Base-by-base conservation (phyloP, 2,797 vertebrate species). In the Poeciliopsis presidionis region DNA sequence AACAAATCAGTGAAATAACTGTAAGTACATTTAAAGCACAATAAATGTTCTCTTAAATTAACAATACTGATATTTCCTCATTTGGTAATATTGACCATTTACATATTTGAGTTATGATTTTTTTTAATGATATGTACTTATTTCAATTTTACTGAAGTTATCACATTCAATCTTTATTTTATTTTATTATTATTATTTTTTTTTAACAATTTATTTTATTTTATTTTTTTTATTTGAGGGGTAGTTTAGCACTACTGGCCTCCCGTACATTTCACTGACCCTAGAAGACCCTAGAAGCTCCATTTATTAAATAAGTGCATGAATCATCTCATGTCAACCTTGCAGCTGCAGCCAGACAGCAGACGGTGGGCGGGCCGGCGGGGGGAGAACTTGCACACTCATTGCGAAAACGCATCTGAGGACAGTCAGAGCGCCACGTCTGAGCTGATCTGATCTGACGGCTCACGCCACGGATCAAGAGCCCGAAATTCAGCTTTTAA, bases 301-400 rank as follows among this genome's bases (percentile, higher is more conserved):
- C 57, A 28, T 36, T 39, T 20, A 73, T 75, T 75, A 63, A 75
- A 53, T 77, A 82, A 80, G 28, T 72, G 55, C 46, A 36, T 82
- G 43, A 86, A 77, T 77, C 77, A 67, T 72, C 22, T 86, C 39
- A 9, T 25, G 43, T 84, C 77, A 45, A 33, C 61, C 63, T 36
- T 75, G 41, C 51, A 63, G 13, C 57, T 45, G 20, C 61, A 67
- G 28, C 8, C 67, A 61, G 61, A 78, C 20, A 18, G 1, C 2
- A 33, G 39, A 16, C 20, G 7, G 65, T 28, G 46, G 65, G 30
- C 11, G 45, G 20, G 28, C 20, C 4, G 25, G 67, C 7, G 47
- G 7, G 43, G 43, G 25, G 39, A 53, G 22, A 53, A 39, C 12
- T 30, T 7, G 33, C 7, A 18, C 25, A 36, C 59, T 75, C 74